Evolutionary conservation across 2,888 invertebrate species (phyloP).

Genomic region (Deilephila porcellus): DNA sequence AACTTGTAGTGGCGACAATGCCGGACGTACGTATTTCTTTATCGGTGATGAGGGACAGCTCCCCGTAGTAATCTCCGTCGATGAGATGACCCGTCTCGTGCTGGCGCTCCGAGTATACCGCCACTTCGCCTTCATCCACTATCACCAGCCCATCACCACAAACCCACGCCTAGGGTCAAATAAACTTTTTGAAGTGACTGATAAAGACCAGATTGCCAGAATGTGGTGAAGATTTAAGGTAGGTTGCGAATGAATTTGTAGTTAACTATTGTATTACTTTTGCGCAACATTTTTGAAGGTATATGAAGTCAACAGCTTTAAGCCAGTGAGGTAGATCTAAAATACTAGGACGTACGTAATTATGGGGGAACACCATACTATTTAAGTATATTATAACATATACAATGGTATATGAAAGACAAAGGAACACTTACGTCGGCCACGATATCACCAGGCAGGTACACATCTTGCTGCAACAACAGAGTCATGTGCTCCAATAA

Average conservation of each 20-base stretch:
- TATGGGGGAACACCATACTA: no score
- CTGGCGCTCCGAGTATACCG: conserved; percentile 43
- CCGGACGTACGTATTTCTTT: conserved; percentile 45
- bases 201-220: no score
- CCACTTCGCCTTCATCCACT: conserved; percentile 47
- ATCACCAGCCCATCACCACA: conserved; percentile 51
- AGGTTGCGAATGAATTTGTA: no score
- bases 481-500: conserved; percentile 42
- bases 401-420: no score
- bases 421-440: conserved; percentile 45
- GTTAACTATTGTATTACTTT: no score
- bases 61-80: conserved; percentile 55
- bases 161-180: conserved; percentile 41
- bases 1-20: conserved; percentile 47
- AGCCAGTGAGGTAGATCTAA: no score
- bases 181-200: neutral
- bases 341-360: no score
- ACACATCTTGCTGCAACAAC: conserved; percentile 46
- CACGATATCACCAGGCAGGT: conserved; percentile 45
- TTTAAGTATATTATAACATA: no score
- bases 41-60: conserved; percentile 53
- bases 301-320: no score
- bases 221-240: no score
- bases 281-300: no score
- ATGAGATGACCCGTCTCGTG: conserved; percentile 51